phyloP scores from a whole-genome alignment of 2,113 vertebrate species.

The Nicator chloris region DNA sequence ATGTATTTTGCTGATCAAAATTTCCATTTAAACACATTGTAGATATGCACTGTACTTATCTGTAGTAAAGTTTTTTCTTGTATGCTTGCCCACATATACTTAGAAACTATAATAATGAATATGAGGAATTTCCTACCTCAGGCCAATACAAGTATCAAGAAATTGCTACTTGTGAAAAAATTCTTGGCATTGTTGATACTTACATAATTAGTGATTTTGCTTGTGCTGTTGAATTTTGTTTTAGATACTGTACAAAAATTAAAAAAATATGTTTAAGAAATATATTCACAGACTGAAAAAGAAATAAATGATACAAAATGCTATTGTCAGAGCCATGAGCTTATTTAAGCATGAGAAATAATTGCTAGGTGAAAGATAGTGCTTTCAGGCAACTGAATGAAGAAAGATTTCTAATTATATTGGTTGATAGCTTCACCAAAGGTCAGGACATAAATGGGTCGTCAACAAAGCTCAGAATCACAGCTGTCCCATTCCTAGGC shows the following conservation, averaged over 20 bases:
- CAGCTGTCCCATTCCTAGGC: neutral
- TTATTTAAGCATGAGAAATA: neutral
- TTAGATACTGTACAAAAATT: neutral
- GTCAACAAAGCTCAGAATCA: neutral
- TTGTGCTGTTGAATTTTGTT: neutral
- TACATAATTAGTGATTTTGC: neutral
- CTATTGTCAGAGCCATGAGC: neutral
- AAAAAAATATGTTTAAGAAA: neutral
- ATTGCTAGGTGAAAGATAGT: neutral
- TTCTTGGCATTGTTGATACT: rapidly evolving
- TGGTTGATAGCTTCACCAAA: neutral
- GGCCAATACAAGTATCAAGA: neutral
- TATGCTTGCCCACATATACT: neutral
- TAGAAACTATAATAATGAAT: neutral
- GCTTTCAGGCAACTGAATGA: neutral
- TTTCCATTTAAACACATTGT: neutral
- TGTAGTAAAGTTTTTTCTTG: neutral
- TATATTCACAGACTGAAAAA: neutral
- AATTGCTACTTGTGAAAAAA: neutral
- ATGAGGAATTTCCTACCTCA: neutral
- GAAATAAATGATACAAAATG: neutral
- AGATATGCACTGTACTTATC: neutral
- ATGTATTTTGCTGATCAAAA: neutral
- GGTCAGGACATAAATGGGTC: neutral
- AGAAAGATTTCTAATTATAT: neutral